Evolutionary conservation across 2,113 vertebrate species (phyloP), one percentile per base, ranked within the genome.

Genomic region (Oostethus manadensis): DNA sequence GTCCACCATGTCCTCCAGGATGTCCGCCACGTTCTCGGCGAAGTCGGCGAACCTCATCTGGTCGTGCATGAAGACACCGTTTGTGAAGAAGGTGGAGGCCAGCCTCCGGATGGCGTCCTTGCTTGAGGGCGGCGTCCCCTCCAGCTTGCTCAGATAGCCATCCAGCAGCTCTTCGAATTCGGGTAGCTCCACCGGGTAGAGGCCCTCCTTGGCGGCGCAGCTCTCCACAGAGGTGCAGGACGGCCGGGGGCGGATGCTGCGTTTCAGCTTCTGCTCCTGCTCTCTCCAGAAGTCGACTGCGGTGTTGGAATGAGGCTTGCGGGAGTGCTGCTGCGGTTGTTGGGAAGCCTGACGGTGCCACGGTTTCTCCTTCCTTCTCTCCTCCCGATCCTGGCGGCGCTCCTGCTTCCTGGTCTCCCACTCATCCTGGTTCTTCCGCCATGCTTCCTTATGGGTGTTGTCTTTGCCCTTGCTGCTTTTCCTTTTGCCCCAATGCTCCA

Each of bases 1-100:
- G 22, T 98, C 94, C 56, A 90, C 96, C 78, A 94, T 67, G 10
- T 94, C 92, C 18, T 96, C 94, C 84, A 95, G 72, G 18, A 90
- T 73, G 79, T 90, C 88, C 0, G 88, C 88, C 58, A 90, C 81
- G 0, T 90, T 85, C 76, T 88, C 87, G 0, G 76, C 91, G 3
- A 98, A 94, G 78, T 94, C 91, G 0, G 87, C 68, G 65, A 98
- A 98, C 8, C 76, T 88, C 29, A 93, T 82, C 55, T 83, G 84
- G 76, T 96, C 86, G 0, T 97, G 95, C 38, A 85, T 77, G 15
- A 98, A 98, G 47, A 88, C 0, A 0, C 89, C 90, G 0, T 84
- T 83, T 3, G 81, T 62, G 1, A 97, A 98, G 71, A 84, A 93
- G 0, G 87, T 78, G 0, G 82, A 72, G 0, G 90, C 78, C 2